These are phyloP conservation scores for Manis pentadactyla DNA, from an alignment of 2,797 vertebrate genomes.

Conservation along the genomic window DNA sequence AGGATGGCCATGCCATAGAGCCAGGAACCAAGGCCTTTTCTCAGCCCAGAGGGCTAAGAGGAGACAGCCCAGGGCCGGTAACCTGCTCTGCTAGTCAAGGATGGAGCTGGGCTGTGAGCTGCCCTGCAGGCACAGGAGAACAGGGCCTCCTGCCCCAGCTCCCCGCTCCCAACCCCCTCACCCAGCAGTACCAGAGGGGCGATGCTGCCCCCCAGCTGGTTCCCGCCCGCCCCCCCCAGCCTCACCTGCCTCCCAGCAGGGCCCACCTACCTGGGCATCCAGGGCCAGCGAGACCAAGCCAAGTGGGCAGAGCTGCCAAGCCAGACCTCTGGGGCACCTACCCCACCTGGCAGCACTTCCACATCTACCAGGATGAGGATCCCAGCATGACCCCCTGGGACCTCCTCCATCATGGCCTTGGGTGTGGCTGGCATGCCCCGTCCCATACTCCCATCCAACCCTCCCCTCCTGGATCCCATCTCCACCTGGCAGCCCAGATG, in stretches of 20 bases:
- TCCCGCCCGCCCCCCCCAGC: not conserved
- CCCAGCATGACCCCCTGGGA: conserved; percentile 86
- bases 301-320: conserved; percentile 75
- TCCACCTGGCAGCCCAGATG: conserved; percentile 89
- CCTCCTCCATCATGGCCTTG: conserved; percentile 86
- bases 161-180: not conserved
- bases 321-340: conserved; percentile 78
- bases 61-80: not conserved
- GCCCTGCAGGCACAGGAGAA: accelerated
- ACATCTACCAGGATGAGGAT: conserved; percentile 89
- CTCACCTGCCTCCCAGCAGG: not conserved
- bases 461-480: not conserved
- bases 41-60: not conserved
- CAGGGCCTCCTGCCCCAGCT: not conserved
- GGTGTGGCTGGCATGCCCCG: conserved; percentile 73
- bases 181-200: not conserved
- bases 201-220: accelerated
- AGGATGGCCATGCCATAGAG: not conserved
- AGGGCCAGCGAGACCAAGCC: conserved; percentile 69
- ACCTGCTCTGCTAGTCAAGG: not conserved
- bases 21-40: not conserved
- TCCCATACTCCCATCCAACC: not conserved
- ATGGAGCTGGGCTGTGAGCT: not conserved
- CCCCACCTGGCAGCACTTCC: conserved; percentile 89
- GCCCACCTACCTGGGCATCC: not conserved